Base-by-base conservation (phyloP, 2,797 vertebrate species). In the Microctenopoma stevenorrisi region DNA sequence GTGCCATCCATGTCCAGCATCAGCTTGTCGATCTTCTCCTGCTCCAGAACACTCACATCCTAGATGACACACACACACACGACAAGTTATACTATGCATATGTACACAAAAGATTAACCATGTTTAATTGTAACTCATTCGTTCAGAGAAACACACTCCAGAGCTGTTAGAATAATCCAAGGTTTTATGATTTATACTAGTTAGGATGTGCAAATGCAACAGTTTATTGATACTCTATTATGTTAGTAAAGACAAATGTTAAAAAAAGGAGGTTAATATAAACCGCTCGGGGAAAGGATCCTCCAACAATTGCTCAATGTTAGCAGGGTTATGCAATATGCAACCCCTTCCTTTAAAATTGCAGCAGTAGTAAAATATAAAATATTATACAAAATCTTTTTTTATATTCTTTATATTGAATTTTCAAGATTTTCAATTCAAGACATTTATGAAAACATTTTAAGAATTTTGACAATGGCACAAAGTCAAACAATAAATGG, bases 1-100 rank as follows among this genome's bases (percentile, higher is more conserved):
- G 97, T 95, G 64, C 97, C 98, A 35, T 99, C 98, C 97, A 99
- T 98, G 69, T 97, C 97, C 50, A 99, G 86, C 98, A 99, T 98
- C 90, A 99, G 93, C 69, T 96, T 93, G 92, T 98, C 98, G 0
- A 99, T 94, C 92, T 99, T 98, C 67, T 95, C 95, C 90, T 99
- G 98, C 5, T 99, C 98, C 64, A 93, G 30, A 26, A 99, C 98
- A 0, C 28, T 96, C 79, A 99, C 67, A 28, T 94, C 92, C 98
- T 99, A 86, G 25, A 73, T 72, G 28, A 46, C 40, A 75, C 2
- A 79, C 0, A 66, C 18, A 22, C 22, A 73, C 18, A 62, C 4
- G 1, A 68, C 9, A 56, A 16, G 16, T 76, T 57, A 64, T 10
- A 38, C 5, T 43, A 7, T 12, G 55, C 3, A 4, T 25, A 50